Conservation (phyloP, 1,140 invertebrate species). For the Lerema accius region DNA sequence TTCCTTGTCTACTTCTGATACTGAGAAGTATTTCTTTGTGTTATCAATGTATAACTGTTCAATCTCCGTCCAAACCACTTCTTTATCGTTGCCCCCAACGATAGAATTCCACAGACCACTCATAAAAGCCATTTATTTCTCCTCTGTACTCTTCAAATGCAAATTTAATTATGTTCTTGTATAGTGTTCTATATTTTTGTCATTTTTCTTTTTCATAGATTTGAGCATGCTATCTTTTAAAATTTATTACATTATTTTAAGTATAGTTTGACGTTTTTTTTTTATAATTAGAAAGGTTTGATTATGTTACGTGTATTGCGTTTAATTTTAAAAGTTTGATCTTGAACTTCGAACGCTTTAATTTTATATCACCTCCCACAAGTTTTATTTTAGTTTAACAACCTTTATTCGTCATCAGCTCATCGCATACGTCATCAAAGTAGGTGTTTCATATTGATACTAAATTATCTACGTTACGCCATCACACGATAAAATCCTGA, state of each 20-base stretch:
- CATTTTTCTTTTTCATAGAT: conserved; percentile 25
- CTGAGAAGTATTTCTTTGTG: conserved; percentile 86
- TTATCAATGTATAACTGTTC: conserved; percentile 83
- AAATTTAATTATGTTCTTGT: conserved; percentile 45
- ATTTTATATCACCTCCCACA: neutral
- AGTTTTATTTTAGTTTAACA: neutral
- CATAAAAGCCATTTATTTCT: conserved; percentile 77
- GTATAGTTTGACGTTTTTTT: neutral
- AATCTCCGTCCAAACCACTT: conserved; percentile 68
- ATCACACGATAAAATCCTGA: conserved; percentile 15
- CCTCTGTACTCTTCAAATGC: conserved; percentile 43
- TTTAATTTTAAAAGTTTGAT: neutral
- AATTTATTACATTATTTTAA: neutral
- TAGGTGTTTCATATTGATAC: neutral
- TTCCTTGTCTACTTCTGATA: conserved; percentile 86
- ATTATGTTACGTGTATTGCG: neutral
- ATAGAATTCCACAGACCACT: conserved; percentile 75
- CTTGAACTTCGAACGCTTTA: neutral
- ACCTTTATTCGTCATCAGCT: neutral
- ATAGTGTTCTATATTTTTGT: conserved; percentile 36
- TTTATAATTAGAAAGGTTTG: neutral
- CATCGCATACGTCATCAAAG: neutral
- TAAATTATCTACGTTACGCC: too few species aligned
- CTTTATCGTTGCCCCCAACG: conserved; percentile 70
- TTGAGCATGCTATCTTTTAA: conserved; percentile 15